Base-by-base conservation (phyloP, 37 sponge, comb jelly and placozoan genomes). In the Beroe forskalii region DNA sequence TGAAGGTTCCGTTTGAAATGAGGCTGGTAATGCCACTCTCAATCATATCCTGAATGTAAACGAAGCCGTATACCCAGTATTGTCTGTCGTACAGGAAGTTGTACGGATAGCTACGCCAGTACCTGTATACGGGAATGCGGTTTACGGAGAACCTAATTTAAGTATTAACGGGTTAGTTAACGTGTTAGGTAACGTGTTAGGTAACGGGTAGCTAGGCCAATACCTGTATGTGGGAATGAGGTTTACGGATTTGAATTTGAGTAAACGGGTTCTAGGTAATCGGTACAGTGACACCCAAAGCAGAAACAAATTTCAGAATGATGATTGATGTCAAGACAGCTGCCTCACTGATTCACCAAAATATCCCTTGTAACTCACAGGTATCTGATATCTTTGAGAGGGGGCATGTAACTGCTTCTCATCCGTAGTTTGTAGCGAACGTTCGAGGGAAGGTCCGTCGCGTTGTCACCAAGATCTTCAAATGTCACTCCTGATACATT, bases 41-140 rank as follows among this genome's bases (percentile, higher is more conserved):
- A 42, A 80, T 80, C 28, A 80, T 38, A 37, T 80, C 86, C 55
- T 80, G 86, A 25, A 80, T 80, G 86, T 80, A 80, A 0, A 80
- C 55, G 48, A 80, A 80, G 3, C 86, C 86, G 30, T 38, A 80
- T 17, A 80, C 86, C 86, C 86, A 80, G 55, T 80, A 80, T 37
- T 80, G 86, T 1, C 86, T 35, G 30, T 80, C 86, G 48, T 48
- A 80, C 24, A 80, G 86, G 55, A 38, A 80, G 40, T 80, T 37
- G 86, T 80, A 80, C 55, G 86, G 86, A 25, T 80, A 80, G 30
- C 55, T 80, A 12, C 86, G 28, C 86, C 86, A 80, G 55, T 80
- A 80, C 30, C 86, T 80, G 55, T 48, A 17, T 12, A 48, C n/a
- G n/a, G n/a, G n/a, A n/a, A n/a, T n/a, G n/a, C n/a, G n/a, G n/a